Conservation (phyloP, 2,888 invertebrate species). For the Chloroclystis v-ata region DNA sequence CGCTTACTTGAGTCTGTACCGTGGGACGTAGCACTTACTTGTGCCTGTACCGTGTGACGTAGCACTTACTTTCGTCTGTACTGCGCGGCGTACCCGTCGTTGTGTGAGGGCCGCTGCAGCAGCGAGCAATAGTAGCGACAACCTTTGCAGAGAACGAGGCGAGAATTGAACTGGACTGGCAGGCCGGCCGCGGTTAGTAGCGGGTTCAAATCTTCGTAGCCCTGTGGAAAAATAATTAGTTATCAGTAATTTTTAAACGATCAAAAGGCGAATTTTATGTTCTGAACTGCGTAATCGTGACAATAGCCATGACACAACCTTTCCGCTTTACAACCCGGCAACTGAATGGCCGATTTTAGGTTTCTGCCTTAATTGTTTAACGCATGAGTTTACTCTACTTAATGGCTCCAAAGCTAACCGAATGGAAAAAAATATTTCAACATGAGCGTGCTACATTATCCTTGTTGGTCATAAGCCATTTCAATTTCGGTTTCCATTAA, state of each 20-base stretch:
- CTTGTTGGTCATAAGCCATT: too few relatives aligned
- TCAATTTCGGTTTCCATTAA: too few relatives aligned
- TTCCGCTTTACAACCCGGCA: too few relatives aligned
- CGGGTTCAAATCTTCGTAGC: conserved; percentile 75
- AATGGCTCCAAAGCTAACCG: too few relatives aligned
- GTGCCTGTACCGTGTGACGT: neutral
- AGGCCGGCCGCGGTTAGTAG: conserved; percentile 80
- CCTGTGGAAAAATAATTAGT: conserved; percentile 47
- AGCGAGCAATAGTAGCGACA: conserved; percentile 88
- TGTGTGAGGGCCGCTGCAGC: conserved; percentile 80
- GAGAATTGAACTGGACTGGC: conserved; percentile 82
- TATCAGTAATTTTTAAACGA: neutral
- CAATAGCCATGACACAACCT: too few relatives aligned
- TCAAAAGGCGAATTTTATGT: neutral
- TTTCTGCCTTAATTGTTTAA: too few relatives aligned
- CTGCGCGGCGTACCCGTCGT: conserved; percentile 72
- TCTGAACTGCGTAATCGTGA: too few relatives aligned
- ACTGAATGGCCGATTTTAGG: too few relatives aligned
- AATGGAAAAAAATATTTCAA: too few relatives aligned
- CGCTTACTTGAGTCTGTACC: too few relatives aligned
- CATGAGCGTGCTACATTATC: too few relatives aligned
- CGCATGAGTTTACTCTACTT: too few relatives aligned
- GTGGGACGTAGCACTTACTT: neutral
- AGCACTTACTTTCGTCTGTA: conserved; percentile 55
- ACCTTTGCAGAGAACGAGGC: conserved; percentile 88